Percentiles rank a stretch among this genome's conserved stretches.
phyloP scores from a whole-genome alignment of 2,113 vertebrate genomes.

The Tangachromis dhanisi region DNA sequence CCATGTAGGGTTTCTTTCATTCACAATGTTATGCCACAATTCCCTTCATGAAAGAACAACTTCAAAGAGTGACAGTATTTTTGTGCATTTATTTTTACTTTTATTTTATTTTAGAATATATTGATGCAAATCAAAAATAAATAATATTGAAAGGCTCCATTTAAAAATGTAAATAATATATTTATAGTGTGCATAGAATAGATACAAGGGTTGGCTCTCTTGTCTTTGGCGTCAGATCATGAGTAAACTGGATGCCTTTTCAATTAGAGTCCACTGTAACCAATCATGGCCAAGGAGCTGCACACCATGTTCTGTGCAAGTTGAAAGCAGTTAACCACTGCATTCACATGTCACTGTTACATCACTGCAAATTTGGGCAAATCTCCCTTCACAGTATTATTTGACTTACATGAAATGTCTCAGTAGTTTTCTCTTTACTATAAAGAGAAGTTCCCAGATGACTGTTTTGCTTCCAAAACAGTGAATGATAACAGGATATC shows the following conservation, averaged over 20 bases:
- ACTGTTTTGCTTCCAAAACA: neutral
- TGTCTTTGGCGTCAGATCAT: neutral
- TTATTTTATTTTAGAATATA: neutral
- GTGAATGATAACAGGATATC: neutral
- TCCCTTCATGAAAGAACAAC: neutral
- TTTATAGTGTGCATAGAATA: neutral
- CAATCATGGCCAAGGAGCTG: neutral
- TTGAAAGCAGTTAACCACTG: neutral
- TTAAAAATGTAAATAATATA: neutral
- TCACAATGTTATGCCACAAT: neutral
- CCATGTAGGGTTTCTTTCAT: neutral
- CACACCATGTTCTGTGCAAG: neutral
- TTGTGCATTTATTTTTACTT: fast-evolving
- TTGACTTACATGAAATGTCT: neutral
- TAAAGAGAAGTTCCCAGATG: neutral
- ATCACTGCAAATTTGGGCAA: neutral
- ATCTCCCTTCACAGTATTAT: neutral
- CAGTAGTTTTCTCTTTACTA: neutral
- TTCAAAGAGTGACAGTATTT: neutral
- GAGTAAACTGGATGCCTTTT: neutral
- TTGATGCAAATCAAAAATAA: neutral
- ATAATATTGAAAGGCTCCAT: fast-evolving
- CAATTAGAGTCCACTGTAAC: neutral
- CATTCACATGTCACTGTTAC: neutral
- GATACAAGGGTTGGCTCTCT: neutral